Conservation (phyloP, 35 echinoderm and acorn worm species). For the Holothuria glaberrima region DNA sequence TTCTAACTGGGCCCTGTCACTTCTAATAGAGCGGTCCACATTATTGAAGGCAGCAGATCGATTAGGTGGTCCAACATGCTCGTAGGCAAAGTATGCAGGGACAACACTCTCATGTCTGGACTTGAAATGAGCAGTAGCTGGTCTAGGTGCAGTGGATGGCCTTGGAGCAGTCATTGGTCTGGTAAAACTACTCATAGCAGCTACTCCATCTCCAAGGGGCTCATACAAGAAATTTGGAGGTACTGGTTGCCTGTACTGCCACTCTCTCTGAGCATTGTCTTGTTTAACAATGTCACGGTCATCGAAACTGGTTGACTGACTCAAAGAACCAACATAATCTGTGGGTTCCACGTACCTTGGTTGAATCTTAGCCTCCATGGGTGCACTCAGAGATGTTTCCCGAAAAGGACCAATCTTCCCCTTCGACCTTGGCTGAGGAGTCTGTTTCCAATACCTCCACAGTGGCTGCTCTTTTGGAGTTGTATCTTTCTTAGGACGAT, state of each 20-base stretch:
- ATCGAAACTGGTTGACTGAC: conserved; percentile 53
- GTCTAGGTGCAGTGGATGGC: not conserved
- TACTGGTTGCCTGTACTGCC: conserved; percentile 13
- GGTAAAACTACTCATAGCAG: not conserved
- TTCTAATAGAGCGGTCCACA: conserved; percentile 64
- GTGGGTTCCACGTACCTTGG: conserved; percentile 67
- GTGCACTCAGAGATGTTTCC: conserved; percentile 73
- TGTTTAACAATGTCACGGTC: conserved; percentile 37
- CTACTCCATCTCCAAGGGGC: not conserved
- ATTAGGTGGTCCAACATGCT: conserved; percentile 66
- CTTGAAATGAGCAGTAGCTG: conserved; percentile 23
- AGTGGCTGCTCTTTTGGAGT: conserved; percentile 33
- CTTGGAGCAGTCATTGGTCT: not conserved
- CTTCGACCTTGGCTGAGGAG: conserved; percentile 34
- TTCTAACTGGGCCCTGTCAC: conserved; percentile 74
- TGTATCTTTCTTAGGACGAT: not conserved
- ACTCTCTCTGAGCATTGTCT: conserved; percentile 62
- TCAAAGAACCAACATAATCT: conserved; percentile 31
- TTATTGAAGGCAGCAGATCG: conserved; percentile 51
- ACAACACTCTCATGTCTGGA: not conserved
- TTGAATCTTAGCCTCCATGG: conserved; percentile 73
- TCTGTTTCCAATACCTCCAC: conserved; percentile 81
- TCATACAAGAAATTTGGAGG: not conserved
- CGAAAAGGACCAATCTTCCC: conserved; percentile 66
- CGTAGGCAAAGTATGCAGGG: conserved; percentile 30